Evolutionary conservation across 2,888 invertebrate species (phyloP), one percentile per base, ranked within the genome.

Genomic region (Schizaphis graminum): DNA sequence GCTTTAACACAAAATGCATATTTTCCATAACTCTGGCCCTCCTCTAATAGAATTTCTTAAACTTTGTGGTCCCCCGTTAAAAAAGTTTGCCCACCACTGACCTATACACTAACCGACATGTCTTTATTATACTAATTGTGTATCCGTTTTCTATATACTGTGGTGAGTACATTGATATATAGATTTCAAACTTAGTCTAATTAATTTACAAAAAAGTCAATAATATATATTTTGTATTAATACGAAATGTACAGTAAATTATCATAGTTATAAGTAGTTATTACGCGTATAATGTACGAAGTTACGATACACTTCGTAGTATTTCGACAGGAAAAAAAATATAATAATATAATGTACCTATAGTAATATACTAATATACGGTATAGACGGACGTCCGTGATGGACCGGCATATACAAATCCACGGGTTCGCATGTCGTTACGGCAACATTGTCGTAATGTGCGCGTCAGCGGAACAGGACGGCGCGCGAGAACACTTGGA

Each of bases 401-500:
- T n/a, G 13, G 35, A 67, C 16, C 7, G 77, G 21, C 2, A 35
- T 21, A 35, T 21, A 77, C 77, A 77, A 35, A 11, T 21, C 26
- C 11, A 11, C 35, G 11, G 67, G 21, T 21, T 77, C 26, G 16
- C 16, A 8, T 16, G 77, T 24, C 21, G 67, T 16, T 21, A 21
- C 67, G 67, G n/a, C 10, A 13, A 61, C 4, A 61, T 28, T 28
- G 61, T 49, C 5, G 49, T 11, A 13, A 3, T 16, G 10, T 8
- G 77, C 5, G n/a, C 13, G 28, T 77, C 41, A 57, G 57, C 44
- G 57, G 44, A 89, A 93, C 92, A 49, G 53, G 11, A 11, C 44
- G 67, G 41, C 8, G 3, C 24, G 28, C 13, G 90, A 86, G 53
- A 94, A 94, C 35, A 26, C 53, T 28, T 94, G 94, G n/a, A 94